Conservation (phyloP, 2,797 vertebrate genomes). For the Rhinogobio ventralis region DNA sequence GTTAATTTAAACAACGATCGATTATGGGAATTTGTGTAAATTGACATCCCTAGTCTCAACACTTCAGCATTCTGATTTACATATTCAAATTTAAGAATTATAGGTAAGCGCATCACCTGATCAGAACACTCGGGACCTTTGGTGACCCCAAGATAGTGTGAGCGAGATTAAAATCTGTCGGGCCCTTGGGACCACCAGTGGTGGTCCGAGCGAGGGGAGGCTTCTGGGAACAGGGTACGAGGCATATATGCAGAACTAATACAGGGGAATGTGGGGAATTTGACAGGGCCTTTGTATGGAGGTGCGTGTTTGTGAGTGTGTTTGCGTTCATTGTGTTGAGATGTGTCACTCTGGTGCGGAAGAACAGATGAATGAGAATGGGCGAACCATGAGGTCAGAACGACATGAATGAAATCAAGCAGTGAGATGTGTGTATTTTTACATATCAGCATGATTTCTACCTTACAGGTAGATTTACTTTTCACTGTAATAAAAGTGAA, state of each 20-base stretch:
- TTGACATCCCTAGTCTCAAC: background rate
- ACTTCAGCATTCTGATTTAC: background rate
- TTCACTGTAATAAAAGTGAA: background rate
- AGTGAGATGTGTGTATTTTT: background rate
- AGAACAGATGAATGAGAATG: constrained; percentile 74
- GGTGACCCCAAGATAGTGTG: background rate
- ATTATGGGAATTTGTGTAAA: no score
- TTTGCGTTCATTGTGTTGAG: constrained; percentile 38
- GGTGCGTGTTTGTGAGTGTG: constrained; percentile 48
- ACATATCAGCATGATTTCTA: background rate
- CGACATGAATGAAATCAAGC: background rate
- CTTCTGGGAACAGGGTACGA: constrained; percentile 70
- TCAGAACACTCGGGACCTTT: background rate
- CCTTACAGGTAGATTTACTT: background rate
- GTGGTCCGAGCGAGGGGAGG: constrained; percentile 45
- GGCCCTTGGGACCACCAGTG: background rate
- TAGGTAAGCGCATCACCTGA: background rate
- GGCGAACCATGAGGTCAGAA: constrained; percentile 43
- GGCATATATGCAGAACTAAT: constrained; percentile 83
- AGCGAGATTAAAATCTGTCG: constrained; percentile 1
- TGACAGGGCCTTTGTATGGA: constrained; percentile 78
- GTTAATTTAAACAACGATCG: no score
- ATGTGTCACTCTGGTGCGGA: constrained; percentile 46
- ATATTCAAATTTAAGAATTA: background rate
- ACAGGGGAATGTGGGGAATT: constrained; percentile 81